A percentile compares a stretch with the other conserved stretches of the same genome.
phyloP scores from a whole-genome alignment of 2,113 vertebrate species.

The Xiphophorus maculatus region DNA sequence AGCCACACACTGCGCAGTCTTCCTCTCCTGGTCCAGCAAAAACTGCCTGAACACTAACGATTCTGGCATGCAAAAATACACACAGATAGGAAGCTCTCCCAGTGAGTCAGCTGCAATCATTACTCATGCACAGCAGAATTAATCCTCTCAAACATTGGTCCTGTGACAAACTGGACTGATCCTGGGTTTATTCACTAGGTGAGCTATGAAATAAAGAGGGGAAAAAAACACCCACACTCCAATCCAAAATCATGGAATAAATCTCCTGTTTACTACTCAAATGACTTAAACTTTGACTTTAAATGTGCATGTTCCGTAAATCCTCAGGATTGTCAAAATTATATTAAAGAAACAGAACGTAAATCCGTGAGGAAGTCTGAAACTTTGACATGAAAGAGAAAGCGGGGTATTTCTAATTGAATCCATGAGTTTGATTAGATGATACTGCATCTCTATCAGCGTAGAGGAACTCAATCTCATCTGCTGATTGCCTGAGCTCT shows the following conservation, averaged over 20 bases:
- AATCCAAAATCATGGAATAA: background rate
- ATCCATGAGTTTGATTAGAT: slow-evolving; percentile 71
- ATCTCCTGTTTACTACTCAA: slow-evolving; percentile 25
- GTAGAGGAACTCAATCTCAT: slow-evolving; percentile 71
- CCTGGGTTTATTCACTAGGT: slow-evolving; percentile 30
- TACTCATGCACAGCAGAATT: slow-evolving; percentile 10
- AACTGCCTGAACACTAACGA: background rate
- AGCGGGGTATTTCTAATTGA: slow-evolving; percentile 64
- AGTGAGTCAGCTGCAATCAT: slow-evolving; percentile 66
- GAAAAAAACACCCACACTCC: slow-evolving; percentile 49
- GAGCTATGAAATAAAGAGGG: slow-evolving; percentile 35
- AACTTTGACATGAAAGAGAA: slow-evolving; percentile 57
- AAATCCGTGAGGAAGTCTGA: slow-evolving; percentile 41
- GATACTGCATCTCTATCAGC: slow-evolving; percentile 68
- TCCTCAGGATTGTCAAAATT: slow-evolving; percentile 6
- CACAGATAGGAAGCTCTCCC: slow-evolving; percentile 15
- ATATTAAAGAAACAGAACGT: slow-evolving; percentile 20
- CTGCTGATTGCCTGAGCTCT: slow-evolving; percentile 72
- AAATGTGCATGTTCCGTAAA: background rate
- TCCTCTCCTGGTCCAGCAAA: slow-evolving; percentile 14
- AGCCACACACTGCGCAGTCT: slow-evolving; percentile 15
- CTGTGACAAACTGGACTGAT: slow-evolving; percentile 54
- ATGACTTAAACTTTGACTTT: slow-evolving; percentile 1
- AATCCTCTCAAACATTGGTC: slow-evolving; percentile 51
- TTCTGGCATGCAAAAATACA: background rate